phyloP scores from a whole-genome alignment of 2,113 vertebrate species.

The Bettongia penicillata region DNA sequence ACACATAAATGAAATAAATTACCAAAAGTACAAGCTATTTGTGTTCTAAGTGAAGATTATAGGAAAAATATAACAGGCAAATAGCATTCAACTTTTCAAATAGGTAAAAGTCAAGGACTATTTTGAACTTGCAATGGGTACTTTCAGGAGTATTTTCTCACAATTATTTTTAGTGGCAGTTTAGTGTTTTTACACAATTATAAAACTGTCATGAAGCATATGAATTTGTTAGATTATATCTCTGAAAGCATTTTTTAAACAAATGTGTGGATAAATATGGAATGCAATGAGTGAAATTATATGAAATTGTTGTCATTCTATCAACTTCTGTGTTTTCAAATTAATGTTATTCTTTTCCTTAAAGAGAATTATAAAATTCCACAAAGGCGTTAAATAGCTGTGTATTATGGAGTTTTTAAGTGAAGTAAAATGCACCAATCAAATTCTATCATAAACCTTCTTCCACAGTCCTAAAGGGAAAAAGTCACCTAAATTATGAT shows the following conservation, averaged over 20 bases:
- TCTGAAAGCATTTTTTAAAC: constrained; percentile 56
- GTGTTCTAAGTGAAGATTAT: constrained; percentile 57
- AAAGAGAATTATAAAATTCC: constrained; percentile 58
- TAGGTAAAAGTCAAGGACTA: constrained; percentile 34
- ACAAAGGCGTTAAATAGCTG: not conserved
- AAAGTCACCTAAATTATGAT: constrained; percentile 46
- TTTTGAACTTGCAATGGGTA: constrained; percentile 39
- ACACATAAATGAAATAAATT: constrained; percentile 35
- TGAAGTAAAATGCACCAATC: constrained; percentile 63
- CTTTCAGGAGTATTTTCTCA: not conserved
- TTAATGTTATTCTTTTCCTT: constrained; percentile 51
- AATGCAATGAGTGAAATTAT: constrained; percentile 55
- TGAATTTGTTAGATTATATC: constrained; percentile 52
- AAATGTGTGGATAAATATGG: constrained; percentile 21
- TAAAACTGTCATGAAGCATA: constrained; percentile 57
- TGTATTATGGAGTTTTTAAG: constrained; percentile 65
- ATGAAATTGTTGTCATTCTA: constrained; percentile 64
- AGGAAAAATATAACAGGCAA: not conserved
- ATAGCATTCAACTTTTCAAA: constrained; percentile 54
- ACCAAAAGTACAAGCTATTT: constrained; percentile 37
- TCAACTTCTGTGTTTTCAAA: constrained; percentile 59
- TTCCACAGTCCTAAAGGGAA: not conserved
- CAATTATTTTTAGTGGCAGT: not conserved
- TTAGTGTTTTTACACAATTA: constrained; percentile 70
- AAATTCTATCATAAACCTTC: constrained; percentile 64